Base-by-base conservation (phyloP, 1,140 invertebrate species). In the Goniozus legneri region DNA sequence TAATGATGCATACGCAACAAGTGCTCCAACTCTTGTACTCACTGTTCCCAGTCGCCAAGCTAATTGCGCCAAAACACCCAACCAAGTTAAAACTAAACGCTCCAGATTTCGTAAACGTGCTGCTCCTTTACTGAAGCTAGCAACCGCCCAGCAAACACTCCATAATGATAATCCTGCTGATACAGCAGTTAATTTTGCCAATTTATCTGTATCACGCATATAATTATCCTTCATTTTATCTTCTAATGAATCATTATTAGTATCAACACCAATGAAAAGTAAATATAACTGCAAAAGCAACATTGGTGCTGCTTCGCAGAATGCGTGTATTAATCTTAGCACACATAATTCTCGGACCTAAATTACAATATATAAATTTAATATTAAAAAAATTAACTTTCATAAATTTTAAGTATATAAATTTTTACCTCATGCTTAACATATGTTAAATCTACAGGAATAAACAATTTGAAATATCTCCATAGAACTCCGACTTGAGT, bases 81-180 rank as follows among this genome's bases (percentile, higher is more conserved):
- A 79, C 89, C 90, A 93, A 0, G 91, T 92, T 2, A 94, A 77
- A 1, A 93, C 88, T 2, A 93, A 77, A 44, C 87, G 80, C 64
- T 93, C 88, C 1, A 92, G 82, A 69, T 91, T 91, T 56, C 86
- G 81, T 51, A 84, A 70, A 1, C 87, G 74, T 15, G 71, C 74
- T n/a, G 91, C 84, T 67, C 92, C 88, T 73, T 93, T 92, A 62
- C 87, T 91, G 69, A 92, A 95, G 43, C 89, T 92, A 13, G 91
- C 91, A 14, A 95, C 76, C 15, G 90, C 87, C 92, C 92, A 95
- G 62, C 89, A 92, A 15, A 92, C 85, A 47, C 85, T 90, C 75
- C 93, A 88, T 3, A 95, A 71, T 2, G 88, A 91, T 6, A 92
- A 74, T 1, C 84, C 80, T 3, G 87, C 85, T 0, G 90, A 90